Evolutionary conservation across 2,797 vertebrate genomes (phyloP).

Genomic region (Channallabes apus): DNA sequence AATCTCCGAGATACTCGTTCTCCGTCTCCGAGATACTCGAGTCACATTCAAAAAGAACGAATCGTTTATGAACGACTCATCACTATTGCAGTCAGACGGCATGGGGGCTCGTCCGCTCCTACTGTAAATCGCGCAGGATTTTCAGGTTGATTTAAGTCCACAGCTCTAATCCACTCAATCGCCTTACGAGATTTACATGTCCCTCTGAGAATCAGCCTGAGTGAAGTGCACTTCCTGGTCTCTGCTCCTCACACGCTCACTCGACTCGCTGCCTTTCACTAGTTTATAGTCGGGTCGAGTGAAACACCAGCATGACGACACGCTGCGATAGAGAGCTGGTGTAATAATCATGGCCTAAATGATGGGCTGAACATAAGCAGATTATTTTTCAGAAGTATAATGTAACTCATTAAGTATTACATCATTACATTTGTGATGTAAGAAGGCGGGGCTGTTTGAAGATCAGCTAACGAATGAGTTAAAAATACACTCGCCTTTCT

Average conservation of each 20-base stretch:
- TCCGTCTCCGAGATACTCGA: too few relatives aligned
- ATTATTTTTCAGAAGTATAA: background rate
- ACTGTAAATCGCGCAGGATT: constrained; percentile 46
- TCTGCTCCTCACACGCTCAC: background rate
- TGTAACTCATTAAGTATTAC: background rate
- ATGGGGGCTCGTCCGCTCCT: background rate
- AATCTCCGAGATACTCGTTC: too few relatives aligned
- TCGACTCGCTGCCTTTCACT: background rate
- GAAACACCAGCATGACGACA: background rate
- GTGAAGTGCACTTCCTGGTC: constrained; percentile 21
- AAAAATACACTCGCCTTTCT: background rate
- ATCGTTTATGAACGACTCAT: too few relatives aligned
- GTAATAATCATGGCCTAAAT: background rate
- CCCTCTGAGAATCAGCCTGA: constrained; percentile 58
- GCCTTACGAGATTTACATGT: constrained; percentile 69
- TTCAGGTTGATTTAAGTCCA: constrained; percentile 67
- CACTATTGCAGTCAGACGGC: background rate
- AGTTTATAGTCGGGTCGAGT: too few relatives aligned
- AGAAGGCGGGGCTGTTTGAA: background rate
- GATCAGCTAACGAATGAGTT: background rate
- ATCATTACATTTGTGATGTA: background rate
- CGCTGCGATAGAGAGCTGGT: background rate
- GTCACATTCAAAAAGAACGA: too few relatives aligned
- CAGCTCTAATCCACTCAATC: constrained; percentile 69
- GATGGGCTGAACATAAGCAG: background rate